Evolutionary conservation across 2,797 vertebrate species (phyloP), one percentile per base, ranked within the genome.

Genomic region (Labeo calbasu): DNA sequence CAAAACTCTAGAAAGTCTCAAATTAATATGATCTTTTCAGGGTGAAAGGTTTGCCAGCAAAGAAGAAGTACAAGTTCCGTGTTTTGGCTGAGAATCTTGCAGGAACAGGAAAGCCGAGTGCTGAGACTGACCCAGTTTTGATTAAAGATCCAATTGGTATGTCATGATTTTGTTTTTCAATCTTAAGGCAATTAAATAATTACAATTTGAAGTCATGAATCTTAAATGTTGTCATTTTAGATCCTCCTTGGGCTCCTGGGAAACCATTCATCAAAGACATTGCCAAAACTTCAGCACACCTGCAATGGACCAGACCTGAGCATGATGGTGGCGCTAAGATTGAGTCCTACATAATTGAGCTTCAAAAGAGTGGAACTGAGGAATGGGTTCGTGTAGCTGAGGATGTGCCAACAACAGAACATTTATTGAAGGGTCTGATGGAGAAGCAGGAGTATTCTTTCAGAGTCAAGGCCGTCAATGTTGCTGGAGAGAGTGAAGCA

Each of bases 281-380:
- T 70, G 96, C 90, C 82, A 99, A 97, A 93, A 98, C 97, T 0
- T 94, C 95, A 2, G 94, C 95, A 77, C 87, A 93, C 65, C 86
- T 99, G 87, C 93, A 94, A 0, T 99, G 98, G 98, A 97, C 95
- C 79, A 96, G 97, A 53, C 98, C 98, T 32, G 98, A 99, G 89
- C 98, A 99, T 0, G 97, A 99, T 7, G 98, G 98, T 6, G 98
- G 98, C 0, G 97, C 98, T 78, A 99, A 98, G 92, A 99, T 99
- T 2, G 97, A 99, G 86, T 97, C 97, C 84, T 99, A 99, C 0
- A 84, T 97, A 69, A 94, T 99, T 86, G 98, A 99, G 90, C 94
- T 99, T 85, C 94, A 97, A 71, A 99, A 99, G 92, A 96, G 95
- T 0, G 98, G 98, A 88, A 98, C 97, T 15, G 98, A 99, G 0